Evolutionary conservation across 64 coral and sea anemone genomes (phyloP), one percentile per base, ranked within the genome.

Genomic region (Pocillopora verrucosa): DNA sequence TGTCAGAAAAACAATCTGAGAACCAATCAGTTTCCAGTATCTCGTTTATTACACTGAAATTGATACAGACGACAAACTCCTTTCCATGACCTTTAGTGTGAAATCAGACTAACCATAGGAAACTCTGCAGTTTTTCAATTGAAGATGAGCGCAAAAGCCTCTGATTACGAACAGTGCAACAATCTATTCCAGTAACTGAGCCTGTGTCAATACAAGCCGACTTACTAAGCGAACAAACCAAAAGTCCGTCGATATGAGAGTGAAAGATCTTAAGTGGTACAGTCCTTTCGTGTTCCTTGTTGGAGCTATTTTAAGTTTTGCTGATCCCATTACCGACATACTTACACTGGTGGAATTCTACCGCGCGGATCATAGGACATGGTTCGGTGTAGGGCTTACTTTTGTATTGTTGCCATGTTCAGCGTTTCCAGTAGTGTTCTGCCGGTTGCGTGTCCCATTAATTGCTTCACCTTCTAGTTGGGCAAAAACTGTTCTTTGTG

Each of bases 281-380:
- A 60, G 74, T 59, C 58, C 72, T 0, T 88, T 77, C 16, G 13
- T 64, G 16, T 51, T 77, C 34, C 56, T 88, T 36, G 63, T 88
- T 41, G 73, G 73, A 63, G 58, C 72, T 22, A 65, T 77, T 75
- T 36, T 78, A 11, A 76, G 87, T 30, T 77, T 77, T 61, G 87
- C 34, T 61, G 87, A 88, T 19, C 74, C 87, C 2, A 64, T 88
- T 10, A 88, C 86, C 1, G 86, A 88, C 45, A 60, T 88, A 22
- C 57, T 88, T 5, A 76, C 86, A n/a, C 70, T 88, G 86, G 20
- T 59, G 36, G 56, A 45, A 38, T 88, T 88, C 73, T 88, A 88
- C n/a, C 86, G 74, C 26, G 30, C 5, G 17, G 87, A 60, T 78
- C 87, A 88, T 58, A 88, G 34, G 58, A 88, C 74, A 36, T 88